Evolutionary conservation across 2,797 vertebrate species (phyloP).

Genomic region (Poecilia wingei): DNA sequence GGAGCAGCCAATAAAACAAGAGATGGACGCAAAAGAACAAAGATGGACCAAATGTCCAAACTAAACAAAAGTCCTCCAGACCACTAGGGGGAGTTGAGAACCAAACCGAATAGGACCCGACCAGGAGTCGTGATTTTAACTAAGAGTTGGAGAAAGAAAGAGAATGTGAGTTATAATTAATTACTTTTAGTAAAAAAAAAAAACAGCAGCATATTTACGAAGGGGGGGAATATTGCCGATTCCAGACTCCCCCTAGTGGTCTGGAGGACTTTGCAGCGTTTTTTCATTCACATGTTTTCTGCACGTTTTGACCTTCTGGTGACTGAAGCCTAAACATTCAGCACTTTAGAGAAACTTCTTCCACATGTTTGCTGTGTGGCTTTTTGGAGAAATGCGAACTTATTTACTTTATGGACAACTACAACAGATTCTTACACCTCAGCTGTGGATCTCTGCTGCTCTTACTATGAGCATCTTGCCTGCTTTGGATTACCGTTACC

Average conservation of each 20-base stretch:
- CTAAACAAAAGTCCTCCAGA: neutral
- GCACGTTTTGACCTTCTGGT: neutral
- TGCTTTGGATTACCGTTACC: neutral
- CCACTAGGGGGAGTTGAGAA: neutral
- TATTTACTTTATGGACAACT: neutral
- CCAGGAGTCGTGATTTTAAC: too few relatives aligned
- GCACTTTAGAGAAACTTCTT: neutral
- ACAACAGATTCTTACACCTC: too few relatives aligned
- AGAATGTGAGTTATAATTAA: neutral
- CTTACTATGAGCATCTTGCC: neutral
- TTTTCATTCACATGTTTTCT: neutral
- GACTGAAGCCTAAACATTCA: too few relatives aligned
- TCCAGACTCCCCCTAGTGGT: neutral
- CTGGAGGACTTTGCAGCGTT: neutral
- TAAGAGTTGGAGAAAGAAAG: neutral
- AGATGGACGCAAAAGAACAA: too few relatives aligned
- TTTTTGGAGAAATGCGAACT: too few relatives aligned
- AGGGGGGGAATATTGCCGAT: neutral
- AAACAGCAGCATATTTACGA: neutral
- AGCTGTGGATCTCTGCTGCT: neutral
- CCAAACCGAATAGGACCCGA: too few relatives aligned
- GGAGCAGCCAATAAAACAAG: too few relatives aligned
- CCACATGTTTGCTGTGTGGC: too few relatives aligned
- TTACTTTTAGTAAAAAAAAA: neutral
- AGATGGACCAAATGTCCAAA: too few relatives aligned